Base-by-base conservation (phyloP, 2,113 vertebrate genomes). In the Prolemur simus region DNA sequence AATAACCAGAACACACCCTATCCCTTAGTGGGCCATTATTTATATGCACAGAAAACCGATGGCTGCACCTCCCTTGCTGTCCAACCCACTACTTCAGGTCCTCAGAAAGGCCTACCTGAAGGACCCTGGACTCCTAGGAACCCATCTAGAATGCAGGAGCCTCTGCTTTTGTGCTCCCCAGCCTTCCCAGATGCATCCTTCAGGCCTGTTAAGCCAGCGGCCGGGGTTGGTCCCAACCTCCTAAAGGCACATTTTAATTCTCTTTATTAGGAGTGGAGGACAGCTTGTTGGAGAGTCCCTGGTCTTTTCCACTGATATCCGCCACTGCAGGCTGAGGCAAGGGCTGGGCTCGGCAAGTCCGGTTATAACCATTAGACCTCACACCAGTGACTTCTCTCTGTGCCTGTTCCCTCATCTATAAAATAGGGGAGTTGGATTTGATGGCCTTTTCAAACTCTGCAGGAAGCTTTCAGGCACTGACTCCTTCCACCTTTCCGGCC, bases 391-490 rank as follows among this genome's bases (percentile, higher is more conserved):
- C 27, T 49, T 49, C 39, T 64, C 17, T 83, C 34, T 66, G 76
- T 1, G 0, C 18, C n/a, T 64, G 12, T n/a, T 56, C 27, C 63
- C 63, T 84, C 15, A 5, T 13, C 42, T 89, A 13, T 42, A 80
- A 80, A 64, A 45, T 27, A 68, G 42, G 25, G 23, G 18, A 39
- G 8, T 60, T 96, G 39, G 47, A 45, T 95, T 29, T 27, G 27
- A 60, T 92, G 68, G 21, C 42, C 18, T 93, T 81, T 95, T 84
- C 5, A 77, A 27, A 87, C 9, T 76, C 91, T 78, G 1, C 20
- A 37, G 21, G 27, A 69, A 63, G 58, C 13, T 85, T 94, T 71
- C 52, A 32, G 29, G 56, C 27, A 56, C 29, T 5, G 6, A 80
- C 6, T 64, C 47, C 52, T 95, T 52, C 47, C 37, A 73, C 15